These are phyloP conservation scores for Drosophila sucinea DNA, from an alignment of 1,140 invertebrate species.

Conservation along the genomic window DNA sequence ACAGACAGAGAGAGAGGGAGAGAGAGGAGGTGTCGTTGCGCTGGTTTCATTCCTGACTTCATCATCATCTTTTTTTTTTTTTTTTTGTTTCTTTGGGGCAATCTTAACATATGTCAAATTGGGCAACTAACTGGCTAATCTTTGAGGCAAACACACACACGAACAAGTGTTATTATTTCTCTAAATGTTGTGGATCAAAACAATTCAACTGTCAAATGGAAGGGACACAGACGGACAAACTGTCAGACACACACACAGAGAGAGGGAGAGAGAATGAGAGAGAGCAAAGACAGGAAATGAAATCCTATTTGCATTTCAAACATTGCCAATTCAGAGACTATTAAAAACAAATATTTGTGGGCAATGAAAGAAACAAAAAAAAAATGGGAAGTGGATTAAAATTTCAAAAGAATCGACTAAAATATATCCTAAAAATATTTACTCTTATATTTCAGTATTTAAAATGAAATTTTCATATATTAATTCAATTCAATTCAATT, in stretches of 20 bases:
- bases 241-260: slow-evolving; percentile 9
- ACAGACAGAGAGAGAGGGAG: background rate
- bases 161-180: slow-evolving; percentile 80
- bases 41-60: slow-evolving; percentile 1
- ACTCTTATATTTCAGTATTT: too few species aligned
- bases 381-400: background rate
- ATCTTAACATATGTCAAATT: slow-evolving; percentile 78
- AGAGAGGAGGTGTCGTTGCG: slow-evolving; percentile 1
- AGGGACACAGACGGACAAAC: slow-evolving; percentile 27
- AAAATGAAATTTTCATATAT: too few species aligned
- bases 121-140: slow-evolving; percentile 81
- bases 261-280: slow-evolving; percentile 6
- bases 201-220: slow-evolving; percentile 69
- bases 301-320: slow-evolving; percentile 83
- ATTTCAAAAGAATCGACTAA: background rate
- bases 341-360: slow-evolving; percentile 83
- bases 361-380: slow-evolving; percentile 48
- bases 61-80: background rate
- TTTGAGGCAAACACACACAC: slow-evolving; percentile 57
- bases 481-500: too few species aligned
- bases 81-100: slow-evolving; percentile 24
- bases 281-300: slow-evolving; percentile 38
- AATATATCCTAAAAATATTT: background rate
- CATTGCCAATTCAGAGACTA: slow-evolving; percentile 70
- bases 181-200: slow-evolving; percentile 61